Base-by-base conservation (phyloP, 2,888 invertebrate species). In the Ptychoptera contaminata region DNA sequence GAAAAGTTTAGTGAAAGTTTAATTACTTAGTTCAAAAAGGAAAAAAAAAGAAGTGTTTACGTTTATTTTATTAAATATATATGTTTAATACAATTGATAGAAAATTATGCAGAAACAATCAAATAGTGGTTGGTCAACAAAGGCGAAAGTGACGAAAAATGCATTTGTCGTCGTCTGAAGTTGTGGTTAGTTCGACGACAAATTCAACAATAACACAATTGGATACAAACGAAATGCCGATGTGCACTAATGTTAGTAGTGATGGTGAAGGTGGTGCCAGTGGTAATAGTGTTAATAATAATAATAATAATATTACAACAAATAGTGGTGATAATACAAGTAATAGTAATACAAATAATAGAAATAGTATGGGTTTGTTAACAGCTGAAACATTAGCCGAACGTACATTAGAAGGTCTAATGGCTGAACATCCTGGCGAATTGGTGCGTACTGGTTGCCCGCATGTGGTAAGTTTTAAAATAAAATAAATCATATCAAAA, bases 361-460 rank as follows among this genome's bases (percentile, higher is more conserved):
- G 53, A 43, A 48, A 65, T 44, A 62, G 57, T 37, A 59, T 61
- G 53, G 64, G 62, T 0, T 62, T 77, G 29, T 62, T 87, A 62
- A 86, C 86, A 16, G 85, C 86, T 7, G 87, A 87, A 61, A 71
- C 84, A 41, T 67, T 88, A 51, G 83, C 86, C 40, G 88, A 90
- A 59, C 72, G 87, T 51, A 86, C 88, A 2, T 67, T 88, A 49
- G 87, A 87, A 60, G 83, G 85, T 42, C 70, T 88, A 49, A 67
- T 92, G 48, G 82, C 87, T 44, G 91, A 92, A 58, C 91, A 92
- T 68, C 90, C 91, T 3, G 92, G 91, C 14, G 90, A 91, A 67
- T 69, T 96, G 52, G 82, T 93, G 48, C 76, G 91, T 60, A 97
- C 97, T 52, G 96, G 94, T n/a, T 80, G 85, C 59, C 93, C 93